phyloP scores from a whole-genome alignment of 2,888 invertebrate genomes.

The Laothoe populi region DNA sequence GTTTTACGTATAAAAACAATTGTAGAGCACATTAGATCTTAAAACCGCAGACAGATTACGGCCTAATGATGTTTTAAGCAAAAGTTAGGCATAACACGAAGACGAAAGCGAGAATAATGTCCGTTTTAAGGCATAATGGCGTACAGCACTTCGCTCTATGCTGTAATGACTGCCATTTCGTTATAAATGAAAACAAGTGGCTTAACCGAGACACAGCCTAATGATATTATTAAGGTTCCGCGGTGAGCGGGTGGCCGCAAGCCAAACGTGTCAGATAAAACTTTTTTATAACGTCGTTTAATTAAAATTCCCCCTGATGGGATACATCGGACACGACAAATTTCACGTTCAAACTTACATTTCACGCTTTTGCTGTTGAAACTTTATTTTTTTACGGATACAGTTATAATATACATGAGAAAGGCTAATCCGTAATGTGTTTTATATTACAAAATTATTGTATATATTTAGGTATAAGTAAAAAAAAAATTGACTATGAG shows the following conservation, averaged over 20 bases:
- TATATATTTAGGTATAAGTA: no score
- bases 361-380: not conserved
- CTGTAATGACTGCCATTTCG: slow-evolving; percentile 68
- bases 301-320: slow-evolving; percentile 34
- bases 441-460: no score
- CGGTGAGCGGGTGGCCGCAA: slow-evolving; percentile 30
- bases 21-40: slow-evolving; percentile 10
- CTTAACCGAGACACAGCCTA: slow-evolving; percentile 61
- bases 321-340: slow-evolving; percentile 9
- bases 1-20: slow-evolving; percentile 7
- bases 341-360: slow-evolving; percentile 21
- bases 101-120: slow-evolving; percentile 67
- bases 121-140: slow-evolving; percentile 63
- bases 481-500: no score
- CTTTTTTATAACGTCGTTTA: slow-evolving; percentile 34
- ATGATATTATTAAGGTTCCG: slow-evolving; percentile 51
- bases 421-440: no score
- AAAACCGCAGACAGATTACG: slow-evolving; percentile 39
- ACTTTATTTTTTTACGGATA: not conserved
- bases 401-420: no score
- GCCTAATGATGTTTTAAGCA: slow-evolving; percentile 43
- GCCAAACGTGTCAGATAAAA: slow-evolving; percentile 34
- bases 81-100: slow-evolving; percentile 53
- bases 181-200: slow-evolving; percentile 74
- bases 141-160: slow-evolving; percentile 72